Conservation (phyloP, 2,888 invertebrate genomes). For the Lasioglossum leucozonium region DNA sequence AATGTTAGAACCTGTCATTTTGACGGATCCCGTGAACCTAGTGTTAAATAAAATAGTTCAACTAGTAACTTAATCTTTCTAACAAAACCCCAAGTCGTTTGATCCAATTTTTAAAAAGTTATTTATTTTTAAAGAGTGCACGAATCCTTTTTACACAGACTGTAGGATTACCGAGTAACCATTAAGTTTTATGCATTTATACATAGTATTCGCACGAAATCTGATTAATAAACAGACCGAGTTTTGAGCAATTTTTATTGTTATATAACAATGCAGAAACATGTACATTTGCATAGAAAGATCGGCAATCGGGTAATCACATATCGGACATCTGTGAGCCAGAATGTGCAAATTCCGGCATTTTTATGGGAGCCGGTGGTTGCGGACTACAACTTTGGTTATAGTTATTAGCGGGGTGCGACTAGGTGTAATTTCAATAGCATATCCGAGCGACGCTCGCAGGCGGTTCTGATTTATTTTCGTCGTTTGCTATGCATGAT, state of each 20-base stretch:
- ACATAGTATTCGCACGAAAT: neutral
- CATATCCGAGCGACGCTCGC: neutral
- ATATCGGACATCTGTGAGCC: neutral
- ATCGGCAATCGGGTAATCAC: neutral
- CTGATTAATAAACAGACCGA: neutral
- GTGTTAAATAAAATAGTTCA: neutral
- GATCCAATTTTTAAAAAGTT: too few species aligned
- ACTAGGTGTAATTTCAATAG: neutral
- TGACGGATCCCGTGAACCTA: too few species aligned
- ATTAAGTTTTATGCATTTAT: neutral
- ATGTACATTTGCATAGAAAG: neutral
- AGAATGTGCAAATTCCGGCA: neutral
- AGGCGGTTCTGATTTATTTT: conserved; percentile 13
- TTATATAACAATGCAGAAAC: neutral
- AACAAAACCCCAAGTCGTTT: too few species aligned
- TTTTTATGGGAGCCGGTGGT: neutral
- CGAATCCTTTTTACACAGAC: too few species aligned
- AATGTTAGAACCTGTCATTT: too few species aligned
- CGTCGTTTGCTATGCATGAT: conserved; percentile 3
- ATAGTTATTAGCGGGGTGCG: neutral
- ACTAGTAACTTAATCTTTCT: neutral
- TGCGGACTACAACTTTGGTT: neutral
- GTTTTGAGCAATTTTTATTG: neutral
- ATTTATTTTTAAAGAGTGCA: too few species aligned
- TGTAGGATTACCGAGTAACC: neutral